Base-by-base conservation (phyloP, 23 tunicate genomes). In the Trididemnum miniatum region DNA sequence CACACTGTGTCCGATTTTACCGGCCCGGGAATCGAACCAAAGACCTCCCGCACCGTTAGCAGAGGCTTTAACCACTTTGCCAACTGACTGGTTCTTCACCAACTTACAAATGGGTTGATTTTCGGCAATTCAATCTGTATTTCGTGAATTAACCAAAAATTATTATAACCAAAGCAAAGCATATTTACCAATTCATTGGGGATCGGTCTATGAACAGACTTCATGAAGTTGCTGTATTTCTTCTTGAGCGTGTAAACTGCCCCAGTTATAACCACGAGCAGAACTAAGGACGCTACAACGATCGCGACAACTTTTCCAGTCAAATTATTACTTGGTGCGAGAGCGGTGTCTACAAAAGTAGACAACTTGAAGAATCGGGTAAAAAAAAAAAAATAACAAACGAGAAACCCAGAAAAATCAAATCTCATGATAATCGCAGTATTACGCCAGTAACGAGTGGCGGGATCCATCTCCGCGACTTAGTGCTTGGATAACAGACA, bases 171-270 rank as follows among this genome's bases (percentile, higher is more conserved):
- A 18, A 12, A 49, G 18, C 12, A 9, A 49, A 49, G 57, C 57
- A 44, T 24, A 12, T 38, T 67, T 67, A 67, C 75, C 75, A 67
- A 38, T 32, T 67, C 75, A 31, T 32, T 22, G 9, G 75, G 75
- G 12, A 67, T 4, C 38, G 75, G 75, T 12, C 7, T 2, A 15
- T 2, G 7, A 7, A 33, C 38, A 7, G 38, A 2, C n/a, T 31
- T 67, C 38, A 30, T 31, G 38, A 67, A 67, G 38, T 67, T 31
- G 37, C 7, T 12, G 38, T 12, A 12, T 32, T 32, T 67, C 38
- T 67, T 67, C 38, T 12, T 67, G 9, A 67, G 2, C 38, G 25
- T 33, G 7, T 9, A 67, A 30, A 24, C 38, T 3, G 32, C 22
- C 3, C 12, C 38, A 31, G 38, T 38, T 3, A 67, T 31, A 32